Base-by-base conservation (phyloP, 2,888 invertebrate genomes). In the Salpingus planirostris region DNA sequence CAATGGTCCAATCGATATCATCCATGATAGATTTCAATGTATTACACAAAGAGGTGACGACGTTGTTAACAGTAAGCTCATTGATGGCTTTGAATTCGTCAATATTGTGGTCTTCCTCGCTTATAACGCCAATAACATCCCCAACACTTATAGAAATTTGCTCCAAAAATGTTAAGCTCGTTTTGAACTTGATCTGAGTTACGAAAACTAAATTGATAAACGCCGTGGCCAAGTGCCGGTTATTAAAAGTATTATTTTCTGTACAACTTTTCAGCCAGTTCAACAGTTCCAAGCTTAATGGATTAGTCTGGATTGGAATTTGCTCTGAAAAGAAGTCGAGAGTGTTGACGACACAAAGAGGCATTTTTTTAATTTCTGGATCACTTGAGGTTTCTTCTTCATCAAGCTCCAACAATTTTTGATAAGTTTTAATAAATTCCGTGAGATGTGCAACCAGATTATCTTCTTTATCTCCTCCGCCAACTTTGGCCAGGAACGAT, bases 91-190 rank as follows among this genome's bases (percentile, higher is more conserved):
- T 60, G 21, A 64, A 60, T 8, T 46, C 44, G 25, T 54, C 49
- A 21, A 40, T 40, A 31, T 45, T 44, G 27, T 49, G 42, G 30
- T 50, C 48, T 23, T 60, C 57, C 62, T 66, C 62, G 43, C 63
- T 62, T 22, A 70, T 57, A 11, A 60, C 58, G 12, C 68, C 70
- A 29, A 66, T 55, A 40, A 63, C 48, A 27, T 57, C 50, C 14
- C 64, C 65, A 21, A 73, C 43, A 38, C 66, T 64, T 10, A 57
- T 33, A 13, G 68, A 64, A 27, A 70, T 45, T 29, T 65, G 61
- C 40, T 67, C 65, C 27, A 70, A 59, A 7, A 67, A 35, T 2
- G 54, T 53, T 27, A 62, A 49, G 36, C 59, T 58, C 11, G 55
- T 49, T 47, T 64, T 65, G 36, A 57, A 60, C 30, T 57, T 59